Evolutionary conservation across 2,888 invertebrate species (phyloP), one percentile per base, ranked within the genome.

Genomic region (Tetranychus truncatus): DNA sequence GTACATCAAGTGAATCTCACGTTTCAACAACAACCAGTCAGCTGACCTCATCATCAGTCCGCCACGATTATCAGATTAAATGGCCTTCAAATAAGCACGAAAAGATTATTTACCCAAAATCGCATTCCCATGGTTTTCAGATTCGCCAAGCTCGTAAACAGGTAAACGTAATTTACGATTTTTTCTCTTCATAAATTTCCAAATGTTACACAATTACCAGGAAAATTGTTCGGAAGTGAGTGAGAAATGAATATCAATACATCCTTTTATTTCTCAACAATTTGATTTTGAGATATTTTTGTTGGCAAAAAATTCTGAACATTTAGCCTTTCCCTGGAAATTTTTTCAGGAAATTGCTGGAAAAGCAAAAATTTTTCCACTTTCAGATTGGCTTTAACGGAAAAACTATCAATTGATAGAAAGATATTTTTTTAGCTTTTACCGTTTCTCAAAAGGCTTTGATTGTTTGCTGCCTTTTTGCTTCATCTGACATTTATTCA

Each of bases 121-220:
- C 44, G 1, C 72, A 72, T 45, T 73, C 75, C 4, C 75, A 75
- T 9, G 76, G 75, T 18, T 75, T 73, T 69, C 75, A 76, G 21
- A 73, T 76, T 44, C 55, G 76, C 15, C 75, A 75, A 73, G 76
- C 76, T 20, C 45, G 76, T 34, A 75, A 75, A 74, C 76, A 76
- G 74, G 76, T 76, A 73, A 73, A 24, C 5, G 0, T 1, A 20
- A 8, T 72, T 72, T 45, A 45, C 44, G 9, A 21, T 18, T 69
- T 69, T 69, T 18, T 69, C 67, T n/a, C 9, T 21, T 67, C 69
- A 7, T 6, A 4, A 55, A 11, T 55, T 55, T 11, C 34, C 34
- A 34, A 34, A 34, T 34, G 34, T 3, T 34, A 34, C 2, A 34
- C 4, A 34, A 34, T 34, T 34, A 34, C 4, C 3, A 34, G 34